Percentiles rank a stretch among this genome's conserved stretches.
Evolutionary conservation across 2,113 vertebrate genomes (phyloP).

Genomic region (Lepisosteus oculatus): DNA sequence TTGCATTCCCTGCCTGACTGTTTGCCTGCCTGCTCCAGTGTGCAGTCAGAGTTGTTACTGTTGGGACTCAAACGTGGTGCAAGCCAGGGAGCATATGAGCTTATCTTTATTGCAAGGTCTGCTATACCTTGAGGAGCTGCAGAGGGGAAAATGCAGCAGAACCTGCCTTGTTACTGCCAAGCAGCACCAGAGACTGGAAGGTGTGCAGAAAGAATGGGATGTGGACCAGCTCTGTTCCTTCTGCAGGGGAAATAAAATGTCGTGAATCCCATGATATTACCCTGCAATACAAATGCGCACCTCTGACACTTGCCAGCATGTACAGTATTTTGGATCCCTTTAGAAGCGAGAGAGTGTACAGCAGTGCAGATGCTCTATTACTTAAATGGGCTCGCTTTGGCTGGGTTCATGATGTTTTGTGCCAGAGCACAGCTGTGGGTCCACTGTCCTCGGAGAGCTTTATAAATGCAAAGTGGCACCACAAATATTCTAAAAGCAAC

Average conservation of each 20-base stretch:
- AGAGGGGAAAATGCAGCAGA: not conserved
- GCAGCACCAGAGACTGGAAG: not conserved
- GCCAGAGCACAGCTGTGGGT: too few species aligned
- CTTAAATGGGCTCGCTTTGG: too few species aligned
- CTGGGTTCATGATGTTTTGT: too few species aligned
- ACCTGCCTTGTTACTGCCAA: not conserved
- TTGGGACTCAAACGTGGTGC: not conserved
- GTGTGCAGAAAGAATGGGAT: not conserved
- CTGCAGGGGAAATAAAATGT: not conserved
- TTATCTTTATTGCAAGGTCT: not conserved
- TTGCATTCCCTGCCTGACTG: conserved; percentile 27
- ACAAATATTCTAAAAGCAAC: too few species aligned
- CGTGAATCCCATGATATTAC: too few species aligned
- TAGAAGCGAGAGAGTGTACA: not conserved
- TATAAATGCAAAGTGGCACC: too few species aligned
- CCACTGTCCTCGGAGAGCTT: too few species aligned
- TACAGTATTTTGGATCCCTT: not conserved
- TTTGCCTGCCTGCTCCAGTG: conserved; percentile 18
- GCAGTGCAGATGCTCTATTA: too few species aligned
- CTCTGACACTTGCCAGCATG: not conserved
- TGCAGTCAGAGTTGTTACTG: not conserved
- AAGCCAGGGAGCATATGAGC: not conserved
- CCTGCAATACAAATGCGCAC: too few species aligned
- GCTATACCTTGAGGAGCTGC: not conserved
- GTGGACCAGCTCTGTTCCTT: not conserved